Conservation (phyloP, 2,888 invertebrate genomes). For the Morpho achilles region DNA sequence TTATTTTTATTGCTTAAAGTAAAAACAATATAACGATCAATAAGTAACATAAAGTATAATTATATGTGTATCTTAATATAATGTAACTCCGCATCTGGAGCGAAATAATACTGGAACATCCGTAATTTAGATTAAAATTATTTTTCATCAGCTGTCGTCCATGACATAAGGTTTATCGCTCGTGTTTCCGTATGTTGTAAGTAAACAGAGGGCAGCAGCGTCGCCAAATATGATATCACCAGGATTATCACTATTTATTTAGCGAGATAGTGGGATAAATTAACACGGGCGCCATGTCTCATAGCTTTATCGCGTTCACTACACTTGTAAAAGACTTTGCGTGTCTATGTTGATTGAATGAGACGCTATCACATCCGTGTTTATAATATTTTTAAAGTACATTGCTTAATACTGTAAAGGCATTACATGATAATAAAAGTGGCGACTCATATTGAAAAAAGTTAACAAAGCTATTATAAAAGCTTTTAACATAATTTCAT, state of each 20-base stretch:
- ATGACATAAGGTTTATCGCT: conserved; percentile 8
- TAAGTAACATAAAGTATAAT: too few relatives aligned
- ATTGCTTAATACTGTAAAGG: neutral
- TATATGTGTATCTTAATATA: too few relatives aligned
- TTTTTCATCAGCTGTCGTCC: too few relatives aligned
- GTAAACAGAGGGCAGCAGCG: conserved; percentile 40
- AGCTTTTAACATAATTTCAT: too few relatives aligned
- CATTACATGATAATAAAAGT: too few relatives aligned
- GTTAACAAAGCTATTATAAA: too few relatives aligned
- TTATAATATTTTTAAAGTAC: neutral
- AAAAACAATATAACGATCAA: too few relatives aligned
- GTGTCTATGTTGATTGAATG: conserved; percentile 13
- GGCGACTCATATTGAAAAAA: too few relatives aligned
- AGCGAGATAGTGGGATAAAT: conserved; percentile 47
- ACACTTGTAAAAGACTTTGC: conserved; percentile 12
- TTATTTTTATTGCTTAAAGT: neutral
- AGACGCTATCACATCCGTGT: conserved; percentile 2
- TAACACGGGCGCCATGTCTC: conserved; percentile 44
- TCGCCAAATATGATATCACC: conserved; percentile 49
- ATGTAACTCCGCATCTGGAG: neutral
- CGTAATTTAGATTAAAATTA: too few relatives aligned
- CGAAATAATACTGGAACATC: neutral
- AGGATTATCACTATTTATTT: conserved; percentile 63
- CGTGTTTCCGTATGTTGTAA: conserved; percentile 29
- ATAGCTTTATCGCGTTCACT: conserved; percentile 17